These are phyloP conservation scores for Amazona vittata DNA, from an alignment of 2,113 vertebrate genomes.

Conservation along the genomic window DNA sequence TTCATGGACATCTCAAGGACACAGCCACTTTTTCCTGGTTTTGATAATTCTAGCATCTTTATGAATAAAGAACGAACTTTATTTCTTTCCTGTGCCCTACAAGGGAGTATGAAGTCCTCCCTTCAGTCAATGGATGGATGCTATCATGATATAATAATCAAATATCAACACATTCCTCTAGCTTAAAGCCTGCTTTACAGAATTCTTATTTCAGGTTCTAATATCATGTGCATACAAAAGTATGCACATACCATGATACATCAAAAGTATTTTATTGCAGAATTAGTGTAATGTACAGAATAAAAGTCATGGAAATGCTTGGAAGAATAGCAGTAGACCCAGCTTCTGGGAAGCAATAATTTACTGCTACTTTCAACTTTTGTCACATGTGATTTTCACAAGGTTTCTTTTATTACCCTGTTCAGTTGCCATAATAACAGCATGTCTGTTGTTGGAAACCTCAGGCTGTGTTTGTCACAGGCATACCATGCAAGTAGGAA, in stretches of 20 bases:
- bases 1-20: background rate
- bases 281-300: background rate
- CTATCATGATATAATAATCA: background rate
- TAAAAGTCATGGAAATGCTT: background rate
- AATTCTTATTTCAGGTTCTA: background rate
- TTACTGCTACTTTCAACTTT: conserved; percentile 1
- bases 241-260: background rate
- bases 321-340: background rate
- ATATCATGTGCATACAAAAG: background rate
- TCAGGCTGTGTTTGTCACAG: conserved; percentile 20
- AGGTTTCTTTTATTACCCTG: conserved; percentile 46
- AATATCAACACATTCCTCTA: background rate
- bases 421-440: conserved; percentile 56
- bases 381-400: conserved; percentile 47
- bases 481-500: conserved; percentile 38
- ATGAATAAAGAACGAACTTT: background rate
- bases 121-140: background rate
- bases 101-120: background rate
- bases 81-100: background rate
- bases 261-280: background rate
- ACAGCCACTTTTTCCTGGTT: background rate
- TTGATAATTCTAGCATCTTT: background rate
- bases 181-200: background rate
- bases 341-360: background rate
- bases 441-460: conserved; percentile 64